phyloP scores from a whole-genome alignment of 1,140 invertebrate species.

The Anastatus disparis region DNA sequence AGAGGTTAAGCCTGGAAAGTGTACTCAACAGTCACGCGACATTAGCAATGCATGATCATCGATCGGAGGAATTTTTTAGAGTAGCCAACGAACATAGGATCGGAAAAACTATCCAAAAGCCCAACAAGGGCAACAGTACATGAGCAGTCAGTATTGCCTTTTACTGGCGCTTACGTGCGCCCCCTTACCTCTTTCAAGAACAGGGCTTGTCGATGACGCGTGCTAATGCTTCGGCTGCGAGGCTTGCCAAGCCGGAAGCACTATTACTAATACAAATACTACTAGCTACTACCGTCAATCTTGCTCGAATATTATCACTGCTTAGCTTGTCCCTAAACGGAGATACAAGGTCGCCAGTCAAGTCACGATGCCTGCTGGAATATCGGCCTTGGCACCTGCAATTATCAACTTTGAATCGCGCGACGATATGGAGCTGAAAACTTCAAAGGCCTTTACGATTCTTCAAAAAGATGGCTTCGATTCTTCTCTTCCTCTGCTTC shows the following conservation, averaged over 20 bases:
- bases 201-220: conserved; percentile 20
- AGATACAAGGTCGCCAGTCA: too few relatives aligned
- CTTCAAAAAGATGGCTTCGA: conserved; percentile 58
- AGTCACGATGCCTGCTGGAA: conserved; percentile 52
- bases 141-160: background rate
- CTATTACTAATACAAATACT: background rate
- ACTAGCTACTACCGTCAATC: too few relatives aligned
- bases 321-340: too few relatives aligned
- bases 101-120: too few relatives aligned
- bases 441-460: conserved; percentile 55
- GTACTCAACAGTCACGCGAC: conserved; percentile 48
- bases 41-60: conserved; percentile 46
- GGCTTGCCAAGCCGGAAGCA: background rate
- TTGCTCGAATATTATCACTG: too few relatives aligned
- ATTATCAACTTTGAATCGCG: too few relatives aligned
- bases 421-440: conserved; percentile 46
- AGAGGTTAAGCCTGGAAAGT: too few relatives aligned
- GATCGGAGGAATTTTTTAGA: conserved; percentile 24
- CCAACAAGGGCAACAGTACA: background rate
- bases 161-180: background rate
- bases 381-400: conserved; percentile 51
- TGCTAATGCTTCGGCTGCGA: too few relatives aligned
- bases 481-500: conserved; percentile 55
- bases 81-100: too few relatives aligned
- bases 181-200: too few relatives aligned